Base-by-base conservation (phyloP, 2,797 vertebrate species). In the Buceros bicornis region DNA sequence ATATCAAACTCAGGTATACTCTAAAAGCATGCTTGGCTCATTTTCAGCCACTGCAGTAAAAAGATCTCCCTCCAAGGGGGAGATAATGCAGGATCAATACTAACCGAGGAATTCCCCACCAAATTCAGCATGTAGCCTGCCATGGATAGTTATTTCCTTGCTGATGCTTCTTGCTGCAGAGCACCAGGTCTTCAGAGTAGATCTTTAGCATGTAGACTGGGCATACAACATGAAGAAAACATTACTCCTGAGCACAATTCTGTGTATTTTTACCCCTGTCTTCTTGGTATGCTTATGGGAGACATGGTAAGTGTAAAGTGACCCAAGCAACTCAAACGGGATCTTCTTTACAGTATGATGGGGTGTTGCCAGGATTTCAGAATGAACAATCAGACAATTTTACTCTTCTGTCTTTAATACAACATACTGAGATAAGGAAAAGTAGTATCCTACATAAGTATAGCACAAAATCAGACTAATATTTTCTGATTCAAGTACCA, bases 401-500 rank as follows among this genome's bases (percentile, higher is more conserved):
- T 56, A 80, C 25, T 88, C 26, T 80, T 85, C 60, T 50, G 42
- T 61, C 74, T 94, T 87, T 64, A 71, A 82, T 24, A 29, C 7
- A 66, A 19, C 12, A 1, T 67, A 57, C 31, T 9, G 25, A 84
- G 40, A 37, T 74, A 87, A 87, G 80, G 66, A 84, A 70, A 54
- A 62, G 58, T 64, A 29, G 16, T 70, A n/a, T 69, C 40, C 65
- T 76, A 79, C 25, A 60, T 54, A 84, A 86, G 88, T 77, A 61
- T 10, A 78, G 70, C 26, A 53, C 73, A 84, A 90, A 82, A 79
- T 56, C n/a, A 72, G 56, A 76, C 66, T 82, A 79, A 50, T 62
- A 65, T 69, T 95, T 94, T 91, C 66, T 66, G 51, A 83, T 74
- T 93, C 62, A 69, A 91, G 64, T 71, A 82, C 20, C 45, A 74